These are phyloP conservation scores for Syngnathus floridae DNA, from an alignment of 2,113 vertebrate species.

Conservation along the genomic window DNA sequence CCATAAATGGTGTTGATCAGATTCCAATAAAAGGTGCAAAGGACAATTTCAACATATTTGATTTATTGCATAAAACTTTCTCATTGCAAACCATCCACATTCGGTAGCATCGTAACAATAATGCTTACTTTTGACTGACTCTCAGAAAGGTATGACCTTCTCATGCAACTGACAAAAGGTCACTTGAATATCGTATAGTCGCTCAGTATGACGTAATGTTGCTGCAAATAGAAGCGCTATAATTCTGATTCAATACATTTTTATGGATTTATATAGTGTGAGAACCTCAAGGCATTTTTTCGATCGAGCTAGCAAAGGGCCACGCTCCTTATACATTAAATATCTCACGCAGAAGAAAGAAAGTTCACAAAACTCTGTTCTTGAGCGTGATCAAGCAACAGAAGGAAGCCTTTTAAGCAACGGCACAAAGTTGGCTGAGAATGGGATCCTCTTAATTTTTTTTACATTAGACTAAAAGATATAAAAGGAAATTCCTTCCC, in stretches of 20 bases:
- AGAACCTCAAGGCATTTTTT: background rate
- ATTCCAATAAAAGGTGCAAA: too few relatives aligned
- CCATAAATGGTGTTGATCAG: too few relatives aligned
- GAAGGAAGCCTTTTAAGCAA: background rate
- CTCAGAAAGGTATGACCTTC: background rate
- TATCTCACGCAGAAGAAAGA: background rate
- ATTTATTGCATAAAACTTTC: too few relatives aligned
- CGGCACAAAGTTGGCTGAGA: background rate
- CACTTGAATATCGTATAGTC: background rate
- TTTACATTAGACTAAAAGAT: conserved; percentile 4
- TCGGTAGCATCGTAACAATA: too few relatives aligned
- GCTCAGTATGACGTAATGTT: background rate
- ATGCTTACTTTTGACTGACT: too few relatives aligned
- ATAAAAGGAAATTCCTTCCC: conserved; percentile 2
- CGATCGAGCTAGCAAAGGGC: background rate
- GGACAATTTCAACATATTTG: too few relatives aligned
- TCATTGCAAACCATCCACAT: too few relatives aligned
- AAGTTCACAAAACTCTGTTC: conserved; percentile 4
- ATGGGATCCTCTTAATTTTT: conserved; percentile 16
- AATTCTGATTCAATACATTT: background rate
- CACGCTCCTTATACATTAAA: background rate
- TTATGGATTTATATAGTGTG: background rate
- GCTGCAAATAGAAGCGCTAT: background rate
- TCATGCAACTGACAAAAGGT: background rate
- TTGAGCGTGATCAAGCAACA: conserved; percentile 3